phyloP scores from a whole-genome alignment of 2,797 vertebrate genomes.

The Oreochromis mossambicus region DNA sequence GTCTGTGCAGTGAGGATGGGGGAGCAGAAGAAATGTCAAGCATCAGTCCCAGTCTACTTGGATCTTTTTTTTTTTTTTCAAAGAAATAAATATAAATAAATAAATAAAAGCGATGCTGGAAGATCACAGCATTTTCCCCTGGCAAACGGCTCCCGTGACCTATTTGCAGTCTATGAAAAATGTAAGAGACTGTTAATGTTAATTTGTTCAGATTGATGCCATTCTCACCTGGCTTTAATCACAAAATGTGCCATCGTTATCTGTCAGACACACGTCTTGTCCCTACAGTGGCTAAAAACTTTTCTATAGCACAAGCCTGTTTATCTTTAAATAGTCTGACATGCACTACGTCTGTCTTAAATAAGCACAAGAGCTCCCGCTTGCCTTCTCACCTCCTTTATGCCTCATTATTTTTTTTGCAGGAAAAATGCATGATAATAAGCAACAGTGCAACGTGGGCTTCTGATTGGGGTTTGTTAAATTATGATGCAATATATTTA shows the following conservation, averaged over 20 bases:
- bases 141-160: constrained; percentile 39
- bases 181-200: constrained; percentile 38
- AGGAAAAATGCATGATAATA: constrained; percentile 42
- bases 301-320: background rate
- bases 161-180: constrained; percentile 43
- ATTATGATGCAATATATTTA: constrained; percentile 53
- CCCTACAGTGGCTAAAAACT: background rate
- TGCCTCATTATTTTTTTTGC: constrained; percentile 45
- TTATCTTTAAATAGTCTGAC: background rate
- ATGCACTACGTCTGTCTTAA: constrained; percentile 6
- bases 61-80: background rate
- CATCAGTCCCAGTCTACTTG: constrained; percentile 13
- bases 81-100: constrained; percentile 20
- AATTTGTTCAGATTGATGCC: constrained; percentile 20
- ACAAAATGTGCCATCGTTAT: background rate
- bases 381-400: constrained; percentile 23
- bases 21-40: constrained; percentile 15
- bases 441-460: constrained; percentile 32
- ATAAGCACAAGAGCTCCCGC: constrained; percentile 16
- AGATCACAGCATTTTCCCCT: constrained; percentile 43
- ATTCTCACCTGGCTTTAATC: background rate
- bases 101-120: constrained; percentile 19
- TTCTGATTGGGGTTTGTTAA: constrained; percentile 36
- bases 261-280: background rate
- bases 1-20: background rate